Percentiles rank a stretch among this genome's conserved stretches.
Conservation (phyloP, 64 coral and sea anemone species). For the Catalaphyllia jardinei region DNA sequence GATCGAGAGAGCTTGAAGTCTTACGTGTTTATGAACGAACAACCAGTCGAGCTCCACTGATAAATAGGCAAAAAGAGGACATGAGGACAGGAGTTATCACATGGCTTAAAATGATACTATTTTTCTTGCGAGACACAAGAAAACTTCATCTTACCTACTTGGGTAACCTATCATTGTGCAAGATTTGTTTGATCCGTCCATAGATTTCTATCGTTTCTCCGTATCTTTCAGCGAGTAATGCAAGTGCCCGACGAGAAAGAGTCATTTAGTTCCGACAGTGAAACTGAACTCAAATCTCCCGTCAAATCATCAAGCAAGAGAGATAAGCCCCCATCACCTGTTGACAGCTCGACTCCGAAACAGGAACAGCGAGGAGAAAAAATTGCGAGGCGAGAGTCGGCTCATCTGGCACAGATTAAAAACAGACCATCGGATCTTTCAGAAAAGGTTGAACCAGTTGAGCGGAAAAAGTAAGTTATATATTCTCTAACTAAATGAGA, state of each 20-base stretch:
- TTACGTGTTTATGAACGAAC: no score
- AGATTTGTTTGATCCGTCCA: no score
- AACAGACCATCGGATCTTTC: background rate
- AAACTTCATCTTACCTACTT: no score
- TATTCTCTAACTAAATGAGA: background rate
- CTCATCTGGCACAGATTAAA: constrained; percentile 9
- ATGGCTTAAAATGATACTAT: no score
- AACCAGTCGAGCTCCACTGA: no score
- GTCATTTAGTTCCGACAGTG: constrained; percentile 20
- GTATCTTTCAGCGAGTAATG: constrained; percentile 53
- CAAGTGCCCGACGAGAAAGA: constrained; percentile 48
- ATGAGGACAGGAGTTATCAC: no score
- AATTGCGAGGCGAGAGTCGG: constrained; percentile 1
- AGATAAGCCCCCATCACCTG: constrained; percentile 24
- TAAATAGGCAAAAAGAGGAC: no score
- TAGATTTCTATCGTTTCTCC: no score
- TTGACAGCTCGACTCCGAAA: constrained; percentile 48
- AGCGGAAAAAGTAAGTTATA: constrained; percentile 4
- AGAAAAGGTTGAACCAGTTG: background rate
- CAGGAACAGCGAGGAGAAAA: constrained; percentile 23
- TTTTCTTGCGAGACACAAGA: no score
- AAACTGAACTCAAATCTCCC: background rate
- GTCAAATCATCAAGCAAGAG: constrained; percentile 19
- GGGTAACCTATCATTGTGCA: no score
- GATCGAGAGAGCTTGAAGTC: no score